A percentile compares a stretch with the other conserved stretches of the same genome.
These are phyloP conservation scores for Heliconius ismenius DNA, from an alignment of 2,888 invertebrate genomes.

Conservation along the genomic window DNA sequence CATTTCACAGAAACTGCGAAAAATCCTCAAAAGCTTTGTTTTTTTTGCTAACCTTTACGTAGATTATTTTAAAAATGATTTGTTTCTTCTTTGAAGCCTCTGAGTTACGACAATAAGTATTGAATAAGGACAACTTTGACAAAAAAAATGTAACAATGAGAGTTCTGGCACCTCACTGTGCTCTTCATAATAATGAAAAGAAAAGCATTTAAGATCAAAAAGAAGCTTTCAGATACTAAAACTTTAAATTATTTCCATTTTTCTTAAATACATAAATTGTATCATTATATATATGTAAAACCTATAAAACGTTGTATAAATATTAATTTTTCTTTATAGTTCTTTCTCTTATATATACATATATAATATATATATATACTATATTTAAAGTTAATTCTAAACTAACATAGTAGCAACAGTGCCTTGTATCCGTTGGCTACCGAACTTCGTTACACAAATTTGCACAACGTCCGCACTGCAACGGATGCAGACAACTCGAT, in stretches of 20 bases:
- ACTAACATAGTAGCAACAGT: not conserved
- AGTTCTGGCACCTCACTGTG: not conserved
- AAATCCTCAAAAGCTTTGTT: not conserved
- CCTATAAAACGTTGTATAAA: too few species aligned
- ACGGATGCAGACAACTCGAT: conserved; percentile 7
- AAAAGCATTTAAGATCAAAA: not conserved
- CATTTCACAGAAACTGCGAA: not conserved
- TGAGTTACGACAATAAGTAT: not conserved
- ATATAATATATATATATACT: too few species aligned
- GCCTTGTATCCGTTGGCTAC: not conserved
- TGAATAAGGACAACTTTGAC: conserved; percentile 2
- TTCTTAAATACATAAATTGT: not conserved
- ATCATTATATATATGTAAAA: not conserved
- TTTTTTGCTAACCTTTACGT: not conserved
- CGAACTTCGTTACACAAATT: conserved; percentile 18
- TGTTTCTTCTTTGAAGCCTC: conserved; percentile 10
- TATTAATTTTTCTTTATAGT: too few species aligned
- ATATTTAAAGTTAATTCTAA: not conserved
- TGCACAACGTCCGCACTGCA: conserved; percentile 14
- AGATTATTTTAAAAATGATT: conserved; percentile 7
- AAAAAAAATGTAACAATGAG: conserved; percentile 1
- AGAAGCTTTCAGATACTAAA: not conserved
- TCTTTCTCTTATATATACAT: too few species aligned
- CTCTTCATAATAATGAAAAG: not conserved
- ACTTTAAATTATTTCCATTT: not conserved